Evolutionary conservation across 1,140 invertebrate species (phyloP).

Genomic region (Conopomorpha cramerella): DNA sequence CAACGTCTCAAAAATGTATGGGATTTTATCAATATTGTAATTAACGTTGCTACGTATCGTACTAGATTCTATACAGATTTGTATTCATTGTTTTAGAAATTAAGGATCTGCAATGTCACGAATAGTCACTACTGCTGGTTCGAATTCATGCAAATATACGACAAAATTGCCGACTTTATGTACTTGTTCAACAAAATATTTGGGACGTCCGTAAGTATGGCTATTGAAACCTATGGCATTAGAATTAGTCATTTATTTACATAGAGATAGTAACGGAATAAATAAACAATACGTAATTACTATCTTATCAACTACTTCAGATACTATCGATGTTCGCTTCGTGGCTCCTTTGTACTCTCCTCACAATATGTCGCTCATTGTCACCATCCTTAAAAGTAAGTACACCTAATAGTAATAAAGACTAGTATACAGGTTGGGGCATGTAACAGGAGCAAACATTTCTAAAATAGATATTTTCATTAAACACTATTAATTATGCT

Average conservation of each 20-base stretch:
- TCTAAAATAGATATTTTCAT: neutral
- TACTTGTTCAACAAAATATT: slow-evolving; percentile 33
- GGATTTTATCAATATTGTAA: slow-evolving; percentile 1
- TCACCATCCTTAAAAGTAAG: slow-evolving; percentile 25
- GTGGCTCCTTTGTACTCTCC: slow-evolving; percentile 24
- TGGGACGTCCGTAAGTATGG: no score
- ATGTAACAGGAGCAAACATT: no score
- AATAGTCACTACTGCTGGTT: slow-evolving; percentile 24
- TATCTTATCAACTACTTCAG: slow-evolving; percentile 14
- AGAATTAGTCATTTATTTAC: slow-evolving; percentile 22
- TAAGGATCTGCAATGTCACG: slow-evolving; percentile 6
- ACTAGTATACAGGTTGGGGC: no score
- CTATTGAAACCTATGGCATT: no score
- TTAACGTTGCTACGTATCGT: neutral
- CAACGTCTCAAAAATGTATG: slow-evolving; percentile 17
- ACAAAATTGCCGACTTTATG: slow-evolving; percentile 30
- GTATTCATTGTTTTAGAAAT: slow-evolving; percentile 15
- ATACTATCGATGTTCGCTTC: slow-evolving; percentile 27
- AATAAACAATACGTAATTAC: neutral
- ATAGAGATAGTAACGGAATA: neutral
- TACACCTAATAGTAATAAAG: neutral
- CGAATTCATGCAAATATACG: slow-evolving; percentile 43
- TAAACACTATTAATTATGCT: no score
- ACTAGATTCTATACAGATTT: no score
- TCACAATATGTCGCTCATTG: slow-evolving; percentile 23